A percentile compares a stretch with the other conserved stretches of the same genome.
Conservation (phyloP, 30 jellyfish, hydroid and myxozoan genomes). For the Calvadosia cruxmelitensis region DNA sequence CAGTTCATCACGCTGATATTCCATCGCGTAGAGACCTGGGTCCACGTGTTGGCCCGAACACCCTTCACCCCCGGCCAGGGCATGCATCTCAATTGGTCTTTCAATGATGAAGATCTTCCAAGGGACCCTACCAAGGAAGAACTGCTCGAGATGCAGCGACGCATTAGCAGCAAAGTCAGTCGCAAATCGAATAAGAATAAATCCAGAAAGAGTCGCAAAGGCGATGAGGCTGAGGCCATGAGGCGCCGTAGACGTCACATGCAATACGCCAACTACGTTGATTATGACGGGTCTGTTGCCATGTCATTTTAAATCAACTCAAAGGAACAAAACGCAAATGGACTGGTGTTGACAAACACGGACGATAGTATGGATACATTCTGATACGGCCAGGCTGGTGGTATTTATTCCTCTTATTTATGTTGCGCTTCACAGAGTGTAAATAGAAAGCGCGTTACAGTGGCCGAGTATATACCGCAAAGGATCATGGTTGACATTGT, state of each 20-base stretch:
- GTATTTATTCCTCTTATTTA: too few species aligned
- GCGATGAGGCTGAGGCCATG: neutral
- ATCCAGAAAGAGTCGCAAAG: neutral
- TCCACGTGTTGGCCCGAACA: slow-evolving; percentile 80
- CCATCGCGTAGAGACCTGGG: slow-evolving; percentile 88
- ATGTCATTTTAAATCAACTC: neutral
- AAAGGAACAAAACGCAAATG: too few species aligned
- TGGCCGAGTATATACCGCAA: too few species aligned
- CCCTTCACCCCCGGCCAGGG: slow-evolving; percentile 87
- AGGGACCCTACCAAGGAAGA: slow-evolving; percentile 73
- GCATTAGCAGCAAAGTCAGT: slow-evolving; percentile 25
- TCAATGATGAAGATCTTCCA: slow-evolving; percentile 76
- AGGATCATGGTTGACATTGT: too few species aligned
- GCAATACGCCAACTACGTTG: neutral
- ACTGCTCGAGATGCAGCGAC: slow-evolving; percentile 11
- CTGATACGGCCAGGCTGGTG: too few species aligned
- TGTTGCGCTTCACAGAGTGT: too few species aligned
- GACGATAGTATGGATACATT: too few species aligned
- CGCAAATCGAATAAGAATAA: slow-evolving; percentile 8
- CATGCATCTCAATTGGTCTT: slow-evolving; percentile 70
- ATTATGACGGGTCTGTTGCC: neutral
- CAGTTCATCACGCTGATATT: slow-evolving; percentile 71
- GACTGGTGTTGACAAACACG: too few species aligned
- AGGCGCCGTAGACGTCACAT: neutral
- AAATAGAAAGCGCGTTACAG: too few species aligned